Percentiles rank a stretch among this genome's conserved stretches.
These are phyloP conservation scores for Eupeodes corollae DNA, from an alignment of 1,140 invertebrate species.

Conservation along the genomic window DNA sequence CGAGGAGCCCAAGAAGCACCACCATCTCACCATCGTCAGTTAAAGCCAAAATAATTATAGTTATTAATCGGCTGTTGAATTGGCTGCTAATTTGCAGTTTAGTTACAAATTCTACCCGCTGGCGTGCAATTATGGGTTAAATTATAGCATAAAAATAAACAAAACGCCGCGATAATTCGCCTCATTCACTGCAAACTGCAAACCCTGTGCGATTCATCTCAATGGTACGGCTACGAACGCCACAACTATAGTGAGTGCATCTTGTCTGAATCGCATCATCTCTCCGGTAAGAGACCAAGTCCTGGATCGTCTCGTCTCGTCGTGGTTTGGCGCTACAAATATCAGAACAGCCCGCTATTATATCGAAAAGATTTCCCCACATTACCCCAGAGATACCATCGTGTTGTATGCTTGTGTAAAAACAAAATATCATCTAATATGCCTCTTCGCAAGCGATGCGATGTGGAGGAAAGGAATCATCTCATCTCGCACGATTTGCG, in stretches of 20 bases:
- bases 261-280: too few relatives aligned
- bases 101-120: conserved; percentile 39
- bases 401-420: conserved; percentile 2
- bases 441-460: conserved; percentile 27
- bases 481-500: background rate
- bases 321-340: background rate
- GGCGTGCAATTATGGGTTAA: conserved; percentile 39
- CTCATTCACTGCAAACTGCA: background rate
- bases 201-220: background rate
- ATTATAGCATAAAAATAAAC: conserved; percentile 41
- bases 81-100: conserved; percentile 43
- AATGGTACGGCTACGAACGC: background rate
- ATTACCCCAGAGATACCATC: conserved; percentile 4
- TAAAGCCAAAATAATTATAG: conserved; percentile 35
- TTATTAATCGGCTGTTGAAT: conserved; percentile 41
- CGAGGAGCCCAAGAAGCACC: background rate
- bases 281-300: too few relatives aligned
- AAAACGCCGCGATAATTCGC: conserved; percentile 27
- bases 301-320: background rate
- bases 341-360: too few relatives aligned
- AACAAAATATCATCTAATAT: conserved; percentile 5
- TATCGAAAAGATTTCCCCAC: background rate
- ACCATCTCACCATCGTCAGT: conserved; percentile 7
- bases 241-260: too few relatives aligned
- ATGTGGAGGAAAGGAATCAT: background rate